A percentile compares a stretch with the other conserved stretches of the same genome.
phyloP scores from a whole-genome alignment of 2,888 invertebrate species.

The Blomia tropicalis region DNA sequence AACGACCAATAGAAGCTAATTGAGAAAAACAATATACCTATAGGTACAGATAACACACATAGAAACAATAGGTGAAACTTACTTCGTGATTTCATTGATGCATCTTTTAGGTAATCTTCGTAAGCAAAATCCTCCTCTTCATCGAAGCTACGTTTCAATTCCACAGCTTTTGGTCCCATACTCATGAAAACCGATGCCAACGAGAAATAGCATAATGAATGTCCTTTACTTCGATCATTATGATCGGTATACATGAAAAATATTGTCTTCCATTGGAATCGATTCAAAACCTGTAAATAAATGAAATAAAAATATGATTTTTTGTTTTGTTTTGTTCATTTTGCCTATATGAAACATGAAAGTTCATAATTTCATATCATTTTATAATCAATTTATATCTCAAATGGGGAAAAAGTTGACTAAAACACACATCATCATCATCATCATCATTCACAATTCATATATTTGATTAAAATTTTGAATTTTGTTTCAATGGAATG shows the following conservation, averaged over 20 bases:
- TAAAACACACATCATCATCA: no score
- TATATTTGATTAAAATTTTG: no score
- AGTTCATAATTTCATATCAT: no score
- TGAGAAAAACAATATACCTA: no score
- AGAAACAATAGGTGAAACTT: no score
- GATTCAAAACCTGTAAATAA: constrained; percentile 43
- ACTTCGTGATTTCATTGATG: constrained; percentile 52
- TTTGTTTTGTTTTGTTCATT: no score
- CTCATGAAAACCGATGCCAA: constrained; percentile 50
- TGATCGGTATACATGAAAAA: constrained; percentile 58
- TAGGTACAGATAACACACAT: no score
- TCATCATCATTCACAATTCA: no score
- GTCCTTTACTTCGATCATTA: constrained; percentile 41
- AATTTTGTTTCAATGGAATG: no score
- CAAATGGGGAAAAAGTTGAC: not conserved
- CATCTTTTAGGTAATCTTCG: constrained; percentile 45
- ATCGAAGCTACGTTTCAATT: constrained; percentile 46
- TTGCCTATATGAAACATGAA: no score
- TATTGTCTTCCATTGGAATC: constrained; percentile 55
- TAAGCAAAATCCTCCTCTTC: constrained; percentile 45
- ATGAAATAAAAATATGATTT: not conserved
- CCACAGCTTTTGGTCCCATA: constrained; percentile 37
- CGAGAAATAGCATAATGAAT: constrained; percentile 61
- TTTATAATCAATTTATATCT: not conserved
- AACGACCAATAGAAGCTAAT: no score